Evolutionary conservation across 2,113 vertebrate genomes (phyloP), one percentile per base, ranked within the genome.

Genomic region (Thymallus thymallus): DNA sequence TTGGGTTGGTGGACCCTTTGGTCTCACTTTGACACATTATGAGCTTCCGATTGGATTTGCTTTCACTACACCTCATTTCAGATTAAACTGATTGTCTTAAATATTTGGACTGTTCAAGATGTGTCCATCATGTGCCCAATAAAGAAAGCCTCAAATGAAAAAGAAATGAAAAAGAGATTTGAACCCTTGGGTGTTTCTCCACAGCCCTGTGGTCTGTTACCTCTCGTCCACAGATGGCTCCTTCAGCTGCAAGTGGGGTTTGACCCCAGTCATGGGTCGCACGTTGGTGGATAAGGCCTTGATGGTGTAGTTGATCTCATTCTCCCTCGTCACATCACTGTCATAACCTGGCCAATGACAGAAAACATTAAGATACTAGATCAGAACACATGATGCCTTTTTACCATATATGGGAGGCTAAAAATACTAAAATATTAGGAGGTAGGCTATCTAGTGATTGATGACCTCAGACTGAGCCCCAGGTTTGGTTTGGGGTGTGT

Each of bases 231-330:
- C 77, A 58, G 96, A 95, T 22, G 94, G 95, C 82, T 99, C 98
- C 84, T 99, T 99, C 80, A 96, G 94, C 82, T 99, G 98, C 77
- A 99, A 82, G 89, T 98, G 97, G 80, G 98, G 98, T 82, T 98
- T 99, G 83, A 96, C 92, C 80, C 97, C 98, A 71, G 93, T 93
- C 96, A 97, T 98, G 56, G 95, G 94, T 84, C 96, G 94, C 87
- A 98, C 94, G 88, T 95, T 99, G 81, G 94, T 95, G 81, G 96
- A 96, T 95, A 98, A 98, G 95, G 97, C 96, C 94, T 96, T 98
- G 86, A 98, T 94, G 94, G 95, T 96, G 83, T 99, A 99, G 90
- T 87, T 96, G 85, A 96, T 95, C 92, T 98, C 97, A 83, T 98
- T 99, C 88, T 99, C 98, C 73, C 95, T 94, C 6, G 95, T 98